Percentiles rank a stretch among this genome's conserved stretches.
phyloP scores from a whole-genome alignment of 2,797 vertebrate species.

The Podarcis siculus region DNA sequence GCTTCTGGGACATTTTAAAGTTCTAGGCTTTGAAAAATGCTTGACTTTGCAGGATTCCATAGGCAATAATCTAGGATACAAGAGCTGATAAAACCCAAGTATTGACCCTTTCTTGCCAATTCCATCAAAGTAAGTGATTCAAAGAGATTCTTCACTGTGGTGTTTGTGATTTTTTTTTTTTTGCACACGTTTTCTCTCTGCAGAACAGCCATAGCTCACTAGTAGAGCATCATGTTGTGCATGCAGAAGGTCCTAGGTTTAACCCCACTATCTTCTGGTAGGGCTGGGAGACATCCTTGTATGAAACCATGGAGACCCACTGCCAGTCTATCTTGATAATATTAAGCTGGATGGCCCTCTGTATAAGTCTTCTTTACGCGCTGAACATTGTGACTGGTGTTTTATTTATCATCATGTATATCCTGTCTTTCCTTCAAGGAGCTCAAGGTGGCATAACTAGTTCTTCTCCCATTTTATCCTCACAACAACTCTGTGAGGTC shows the following conservation, averaged over 20 bases:
- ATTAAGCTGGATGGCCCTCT: too few species aligned
- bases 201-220: not conserved
- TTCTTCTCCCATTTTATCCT: not conserved
- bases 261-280: too few species aligned
- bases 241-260: too few species aligned
- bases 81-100: too few species aligned
- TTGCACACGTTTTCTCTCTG: too few species aligned
- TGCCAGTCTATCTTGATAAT: too few species aligned
- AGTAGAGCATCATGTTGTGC: not conserved
- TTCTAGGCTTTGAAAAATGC: not conserved
- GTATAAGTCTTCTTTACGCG: too few species aligned
- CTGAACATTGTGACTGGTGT: too few species aligned
- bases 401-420: not conserved
- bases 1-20: too few species aligned
- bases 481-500: not conserved
- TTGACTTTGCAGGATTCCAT: not conserved
- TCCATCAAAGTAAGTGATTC: not conserved
- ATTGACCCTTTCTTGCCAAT: not conserved
- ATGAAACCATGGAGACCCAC: too few species aligned
- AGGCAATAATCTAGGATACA: not conserved
- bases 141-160: not conserved
- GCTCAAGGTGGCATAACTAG: not conserved
- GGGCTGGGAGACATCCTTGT: too few species aligned
- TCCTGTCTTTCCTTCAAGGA: not conserved
- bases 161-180: not conserved